Conservation (phyloP, 2,113 vertebrate genomes). For the Catharus bicknelli region DNA sequence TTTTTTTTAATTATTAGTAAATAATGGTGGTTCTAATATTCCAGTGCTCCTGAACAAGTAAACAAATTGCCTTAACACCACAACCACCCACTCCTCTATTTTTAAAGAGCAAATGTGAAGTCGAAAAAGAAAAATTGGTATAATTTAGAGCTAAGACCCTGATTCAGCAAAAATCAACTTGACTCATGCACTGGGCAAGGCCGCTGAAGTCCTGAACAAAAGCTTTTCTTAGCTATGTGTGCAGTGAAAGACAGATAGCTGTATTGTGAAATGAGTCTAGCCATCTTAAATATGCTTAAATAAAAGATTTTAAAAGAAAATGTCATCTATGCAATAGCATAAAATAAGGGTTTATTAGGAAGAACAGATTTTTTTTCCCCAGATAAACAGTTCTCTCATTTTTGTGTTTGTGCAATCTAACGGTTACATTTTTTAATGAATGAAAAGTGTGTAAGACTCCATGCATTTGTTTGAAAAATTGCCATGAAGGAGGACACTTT, state of each 20-base stretch:
- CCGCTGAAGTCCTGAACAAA: not conserved
- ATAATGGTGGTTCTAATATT: not conserved
- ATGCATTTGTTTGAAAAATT: not conserved
- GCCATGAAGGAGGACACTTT: not conserved
- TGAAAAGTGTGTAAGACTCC: not conserved
- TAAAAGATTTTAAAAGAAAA: not conserved
- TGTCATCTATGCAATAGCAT: not conserved
- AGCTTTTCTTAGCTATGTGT: not conserved
- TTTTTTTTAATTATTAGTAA: not conserved
- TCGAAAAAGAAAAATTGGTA: constrained; percentile 43
- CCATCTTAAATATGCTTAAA: constrained; percentile 1
- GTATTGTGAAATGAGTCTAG: not conserved
- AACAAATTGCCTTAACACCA: not conserved
- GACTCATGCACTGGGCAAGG: not conserved
- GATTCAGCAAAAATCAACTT: constrained; percentile 43
- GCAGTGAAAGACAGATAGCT: not conserved
- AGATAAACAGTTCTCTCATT: not conserved
- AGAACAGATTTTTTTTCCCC: not conserved
- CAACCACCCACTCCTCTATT: not conserved
- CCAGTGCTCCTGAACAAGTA: not conserved
- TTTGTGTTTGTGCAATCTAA: not conserved
- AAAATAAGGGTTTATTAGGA: not conserved
- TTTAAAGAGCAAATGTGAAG: not conserved
- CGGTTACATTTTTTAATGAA: not conserved
- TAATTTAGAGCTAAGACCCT: constrained; percentile 38